Evolutionary conservation across 2,888 invertebrate species (phyloP).

Genomic region (Hydropsyche betteni): DNA sequence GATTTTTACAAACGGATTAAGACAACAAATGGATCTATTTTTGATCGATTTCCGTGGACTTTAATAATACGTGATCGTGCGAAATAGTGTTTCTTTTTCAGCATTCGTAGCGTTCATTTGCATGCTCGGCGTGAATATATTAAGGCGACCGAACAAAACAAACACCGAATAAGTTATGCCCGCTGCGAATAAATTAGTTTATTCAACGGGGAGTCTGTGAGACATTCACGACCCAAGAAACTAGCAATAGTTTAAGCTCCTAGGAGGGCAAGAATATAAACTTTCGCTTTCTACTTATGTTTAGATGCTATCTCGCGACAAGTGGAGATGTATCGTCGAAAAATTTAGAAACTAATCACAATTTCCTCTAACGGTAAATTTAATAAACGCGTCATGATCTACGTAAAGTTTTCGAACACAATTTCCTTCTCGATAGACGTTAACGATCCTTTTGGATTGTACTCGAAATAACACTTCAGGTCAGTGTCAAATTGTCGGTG

Average conservation of each 20-base stretch:
- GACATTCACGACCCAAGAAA: slow-evolving; percentile 10
- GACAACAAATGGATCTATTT: not conserved
- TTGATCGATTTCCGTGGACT: not conserved
- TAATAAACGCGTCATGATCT: too few species aligned
- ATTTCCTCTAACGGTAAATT: too few species aligned
- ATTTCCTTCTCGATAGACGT: too few species aligned
- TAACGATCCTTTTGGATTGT: too few species aligned
- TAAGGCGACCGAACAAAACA: slow-evolving; percentile 14
- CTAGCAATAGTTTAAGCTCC: slow-evolving; percentile 17
- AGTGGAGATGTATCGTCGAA: too few species aligned
- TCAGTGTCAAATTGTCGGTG: too few species aligned
- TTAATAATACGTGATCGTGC: slow-evolving; percentile 15
- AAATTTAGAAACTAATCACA: too few species aligned
- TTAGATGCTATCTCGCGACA: too few species aligned
- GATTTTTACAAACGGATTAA: too few species aligned
- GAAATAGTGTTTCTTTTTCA: slow-evolving; percentile 4
- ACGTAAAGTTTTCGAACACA: too few species aligned
- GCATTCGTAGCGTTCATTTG: not conserved
- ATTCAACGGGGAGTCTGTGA: not conserved
- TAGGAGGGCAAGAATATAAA: slow-evolving; percentile 1
- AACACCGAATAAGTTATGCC: slow-evolving; percentile 19
- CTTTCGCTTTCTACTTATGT: slow-evolving; percentile 10
- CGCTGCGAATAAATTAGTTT: slow-evolving; percentile 22
- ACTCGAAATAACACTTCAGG: too few species aligned
- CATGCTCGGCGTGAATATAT: slow-evolving; percentile 21